Percentiles rank a stretch among this genome's conserved stretches.
These are phyloP conservation scores for Centruroides vittatus DNA, from an alignment of 1,140 invertebrate genomes.

Conservation along the genomic window DNA sequence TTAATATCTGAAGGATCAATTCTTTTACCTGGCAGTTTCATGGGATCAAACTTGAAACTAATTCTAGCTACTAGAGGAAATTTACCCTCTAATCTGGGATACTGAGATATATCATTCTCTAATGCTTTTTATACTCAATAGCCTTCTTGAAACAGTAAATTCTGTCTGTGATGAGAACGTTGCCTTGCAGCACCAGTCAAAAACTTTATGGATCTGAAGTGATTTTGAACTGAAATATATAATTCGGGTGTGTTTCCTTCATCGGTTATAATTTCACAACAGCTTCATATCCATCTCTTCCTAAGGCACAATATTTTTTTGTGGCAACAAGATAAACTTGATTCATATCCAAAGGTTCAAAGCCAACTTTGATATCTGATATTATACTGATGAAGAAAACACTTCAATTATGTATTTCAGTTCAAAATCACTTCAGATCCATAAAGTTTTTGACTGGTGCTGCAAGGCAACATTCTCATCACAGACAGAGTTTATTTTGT, in stretches of 20 bases:
- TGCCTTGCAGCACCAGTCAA: constrained; percentile 46
- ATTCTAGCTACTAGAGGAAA: constrained; percentile 70
- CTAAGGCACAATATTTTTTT: too few species aligned
- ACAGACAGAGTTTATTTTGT: constrained; percentile 63
- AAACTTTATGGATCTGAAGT: constrained; percentile 68
- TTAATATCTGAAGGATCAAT: constrained; percentile 55
- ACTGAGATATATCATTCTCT: constrained; percentile 62
- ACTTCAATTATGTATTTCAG: constrained; percentile 61
- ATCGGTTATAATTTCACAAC: constrained; percentile 33
- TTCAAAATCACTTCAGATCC: constrained; percentile 74
- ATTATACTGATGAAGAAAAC: constrained; percentile 57
- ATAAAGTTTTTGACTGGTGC: constrained; percentile 57
- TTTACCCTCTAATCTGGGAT: constrained; percentile 62
- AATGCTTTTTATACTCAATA: constrained; percentile 50
- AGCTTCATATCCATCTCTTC: too few species aligned
- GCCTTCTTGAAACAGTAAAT: constrained; percentile 51
- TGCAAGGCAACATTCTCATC: constrained; percentile 53
- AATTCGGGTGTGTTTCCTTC: constrained; percentile 65
- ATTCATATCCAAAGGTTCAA: too few species aligned
- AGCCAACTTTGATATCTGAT: too few species aligned
- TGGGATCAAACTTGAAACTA: constrained; percentile 68
- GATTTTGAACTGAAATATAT: constrained; percentile 66
- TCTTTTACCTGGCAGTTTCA: constrained; percentile 46
- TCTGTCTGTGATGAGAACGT: constrained; percentile 67
- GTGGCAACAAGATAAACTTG: too few species aligned